Evolutionary conservation across 2,888 invertebrate genomes (phyloP).

Genomic region (Cryptocephalus moraei): DNA sequence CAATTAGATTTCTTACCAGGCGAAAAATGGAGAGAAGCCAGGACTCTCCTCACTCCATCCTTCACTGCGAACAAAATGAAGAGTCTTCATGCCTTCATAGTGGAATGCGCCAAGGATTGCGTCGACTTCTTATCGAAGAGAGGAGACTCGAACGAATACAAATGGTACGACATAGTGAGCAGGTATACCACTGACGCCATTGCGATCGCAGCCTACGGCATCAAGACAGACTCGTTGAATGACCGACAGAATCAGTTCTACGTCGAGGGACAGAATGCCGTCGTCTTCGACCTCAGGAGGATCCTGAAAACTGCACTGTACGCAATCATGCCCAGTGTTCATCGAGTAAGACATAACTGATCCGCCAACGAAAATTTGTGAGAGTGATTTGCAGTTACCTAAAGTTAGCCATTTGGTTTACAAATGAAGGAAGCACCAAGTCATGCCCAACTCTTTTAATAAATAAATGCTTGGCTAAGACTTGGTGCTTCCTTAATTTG

Average conservation of each 20-base stretch:
- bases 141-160: not conserved
- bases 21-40: slow-evolving; percentile 24
- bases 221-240: not conserved
- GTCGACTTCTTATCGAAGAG: slow-evolving; percentile 8
- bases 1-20: slow-evolving; percentile 21
- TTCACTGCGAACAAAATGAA: slow-evolving; percentile 29
- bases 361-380: no score
- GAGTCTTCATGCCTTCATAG: slow-evolving; percentile 22
- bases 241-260: slow-evolving; percentile 1
- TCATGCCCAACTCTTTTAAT: no score
- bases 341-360: no score
- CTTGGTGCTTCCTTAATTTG: no score
- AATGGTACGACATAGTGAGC: not conserved
- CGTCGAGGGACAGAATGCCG: not conserved
- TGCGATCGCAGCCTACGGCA: not conserved
- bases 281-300: not conserved
- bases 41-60: slow-evolving; percentile 24
- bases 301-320: no score
- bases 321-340: no score
- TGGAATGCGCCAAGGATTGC: slow-evolving; percentile 20
- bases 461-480: no score
- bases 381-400: no score
- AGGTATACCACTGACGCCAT: not conserved
- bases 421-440: no score
- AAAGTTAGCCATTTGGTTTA: no score